These are phyloP conservation scores for Saccostrea echinata DNA, from an alignment of 1,140 invertebrate genomes.

Conservation along the genomic window DNA sequence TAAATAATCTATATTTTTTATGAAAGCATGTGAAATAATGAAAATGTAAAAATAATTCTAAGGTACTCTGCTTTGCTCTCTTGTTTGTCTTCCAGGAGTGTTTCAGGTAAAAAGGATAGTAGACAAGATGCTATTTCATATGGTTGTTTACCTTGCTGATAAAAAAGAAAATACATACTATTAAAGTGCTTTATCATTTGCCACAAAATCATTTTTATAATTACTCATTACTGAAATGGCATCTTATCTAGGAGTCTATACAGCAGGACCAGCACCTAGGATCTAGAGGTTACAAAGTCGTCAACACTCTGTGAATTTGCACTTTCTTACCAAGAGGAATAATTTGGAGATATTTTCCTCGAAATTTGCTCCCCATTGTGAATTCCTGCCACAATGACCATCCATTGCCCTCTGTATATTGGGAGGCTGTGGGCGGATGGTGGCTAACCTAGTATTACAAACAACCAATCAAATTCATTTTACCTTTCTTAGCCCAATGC, in stretches of 20 bases:
- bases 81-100: neutral
- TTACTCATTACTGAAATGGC: neutral
- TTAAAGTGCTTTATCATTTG: too few species aligned
- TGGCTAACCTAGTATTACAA: conserved; percentile 88
- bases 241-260: neutral
- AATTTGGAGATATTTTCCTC: conserved; percentile 95
- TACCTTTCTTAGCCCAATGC: neutral
- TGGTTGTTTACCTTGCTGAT: neutral
- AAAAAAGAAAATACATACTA: neutral
- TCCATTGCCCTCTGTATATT: conserved; percentile 90
- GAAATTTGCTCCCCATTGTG: conserved; percentile 98
- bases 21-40: neutral
- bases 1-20: too few species aligned
- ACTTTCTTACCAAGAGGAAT: conserved; percentile 91
- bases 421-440: conserved; percentile 97
- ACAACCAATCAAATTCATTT: neutral
- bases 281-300: neutral
- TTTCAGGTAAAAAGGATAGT: neutral
- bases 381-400: conserved; percentile 99
- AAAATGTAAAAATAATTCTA: neutral
- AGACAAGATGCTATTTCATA: neutral
- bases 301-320: conserved; percentile 74
- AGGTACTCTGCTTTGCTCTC: conserved; percentile 13
- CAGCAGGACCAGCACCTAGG: neutral
- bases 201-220: neutral